phyloP scores from a whole-genome alignment of 2,797 vertebrate genomes.

The Sebastiscus tertius region DNA sequence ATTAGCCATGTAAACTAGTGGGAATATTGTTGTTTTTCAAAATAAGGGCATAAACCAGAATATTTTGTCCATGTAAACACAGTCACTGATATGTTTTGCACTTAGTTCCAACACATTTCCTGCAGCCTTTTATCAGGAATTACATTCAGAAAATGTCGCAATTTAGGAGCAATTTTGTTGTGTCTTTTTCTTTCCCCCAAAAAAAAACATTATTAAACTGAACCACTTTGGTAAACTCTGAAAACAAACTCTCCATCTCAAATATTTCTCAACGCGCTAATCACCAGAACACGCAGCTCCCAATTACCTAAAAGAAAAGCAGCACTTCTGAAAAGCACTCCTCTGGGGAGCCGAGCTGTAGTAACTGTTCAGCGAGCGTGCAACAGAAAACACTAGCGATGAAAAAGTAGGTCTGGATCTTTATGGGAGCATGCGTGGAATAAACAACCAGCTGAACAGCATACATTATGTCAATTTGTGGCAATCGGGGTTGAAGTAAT shows the following conservation, averaged over 20 bases:
- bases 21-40: too few relatives aligned
- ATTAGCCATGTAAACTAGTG: too few relatives aligned
- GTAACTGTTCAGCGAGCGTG: constrained; percentile 25
- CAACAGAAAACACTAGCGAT: neutral
- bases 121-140: neutral
- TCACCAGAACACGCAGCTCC: constrained; percentile 38
- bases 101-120: neutral
- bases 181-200: neutral
- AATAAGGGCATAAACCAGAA: too few relatives aligned
- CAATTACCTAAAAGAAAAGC: constrained; percentile 51
- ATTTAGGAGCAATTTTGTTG: neutral
- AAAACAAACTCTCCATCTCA: constrained; percentile 25
- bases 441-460: constrained; percentile 47
- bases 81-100: neutral
- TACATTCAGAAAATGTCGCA: neutral
- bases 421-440: neutral
- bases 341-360: constrained; percentile 28
- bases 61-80: too few relatives aligned
- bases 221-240: constrained; percentile 16
- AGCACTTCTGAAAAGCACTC: constrained; percentile 14
- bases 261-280: constrained; percentile 35
- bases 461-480: constrained; percentile 55
- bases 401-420: constrained; percentile 27
- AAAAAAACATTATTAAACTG: constrained; percentile 5
- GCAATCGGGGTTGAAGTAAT: constrained; percentile 56